Evolutionary conservation across 1,140 invertebrate genomes (phyloP).

Genomic region (Neodiprion virginianus): DNA sequence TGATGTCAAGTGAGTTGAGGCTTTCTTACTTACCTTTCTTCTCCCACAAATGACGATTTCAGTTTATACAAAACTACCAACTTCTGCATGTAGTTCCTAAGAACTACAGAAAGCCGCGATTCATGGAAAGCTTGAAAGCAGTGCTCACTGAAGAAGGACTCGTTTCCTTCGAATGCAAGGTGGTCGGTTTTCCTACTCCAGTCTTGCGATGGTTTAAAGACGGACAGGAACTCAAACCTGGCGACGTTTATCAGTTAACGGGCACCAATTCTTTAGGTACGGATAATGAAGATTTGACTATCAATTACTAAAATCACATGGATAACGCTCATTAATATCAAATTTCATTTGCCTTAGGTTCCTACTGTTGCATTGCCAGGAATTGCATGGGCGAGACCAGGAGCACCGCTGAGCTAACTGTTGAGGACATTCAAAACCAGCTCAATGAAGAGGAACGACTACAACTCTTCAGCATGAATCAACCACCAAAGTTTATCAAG

Average conservation of each 20-base stretch:
- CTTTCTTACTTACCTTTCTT: constrained; percentile 13
- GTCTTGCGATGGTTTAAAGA: constrained; percentile 89
- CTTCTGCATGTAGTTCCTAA: constrained; percentile 75
- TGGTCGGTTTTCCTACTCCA: constrained; percentile 89
- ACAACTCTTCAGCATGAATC: constrained; percentile 76
- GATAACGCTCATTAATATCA: background rate
- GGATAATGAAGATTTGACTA: background rate
- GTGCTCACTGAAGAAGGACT: constrained; percentile 88
- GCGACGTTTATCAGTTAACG: constrained; percentile 90
- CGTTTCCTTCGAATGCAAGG: constrained; percentile 92
- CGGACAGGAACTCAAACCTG: constrained; percentile 87
- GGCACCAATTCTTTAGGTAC: constrained; percentile 82
- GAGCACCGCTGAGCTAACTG: constrained; percentile 84
- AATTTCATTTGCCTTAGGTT: constrained; percentile 64
- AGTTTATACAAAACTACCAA: background rate
- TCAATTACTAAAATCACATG: background rate
- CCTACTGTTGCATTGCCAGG: constrained; percentile 88
- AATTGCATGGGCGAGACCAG: constrained; percentile 92
- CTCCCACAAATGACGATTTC: constrained; percentile 12
- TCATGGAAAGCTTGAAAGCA: constrained; percentile 87
- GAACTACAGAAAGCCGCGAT: constrained; percentile 86
- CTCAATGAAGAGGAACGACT: constrained; percentile 84
- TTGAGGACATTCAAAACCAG: constrained; percentile 91
- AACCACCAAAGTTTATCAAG: constrained; percentile 82
- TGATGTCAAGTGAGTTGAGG: constrained; percentile 72